Base-by-base conservation (phyloP, 2,888 invertebrate genomes). In the Cryptocheilus praepositus region DNA sequence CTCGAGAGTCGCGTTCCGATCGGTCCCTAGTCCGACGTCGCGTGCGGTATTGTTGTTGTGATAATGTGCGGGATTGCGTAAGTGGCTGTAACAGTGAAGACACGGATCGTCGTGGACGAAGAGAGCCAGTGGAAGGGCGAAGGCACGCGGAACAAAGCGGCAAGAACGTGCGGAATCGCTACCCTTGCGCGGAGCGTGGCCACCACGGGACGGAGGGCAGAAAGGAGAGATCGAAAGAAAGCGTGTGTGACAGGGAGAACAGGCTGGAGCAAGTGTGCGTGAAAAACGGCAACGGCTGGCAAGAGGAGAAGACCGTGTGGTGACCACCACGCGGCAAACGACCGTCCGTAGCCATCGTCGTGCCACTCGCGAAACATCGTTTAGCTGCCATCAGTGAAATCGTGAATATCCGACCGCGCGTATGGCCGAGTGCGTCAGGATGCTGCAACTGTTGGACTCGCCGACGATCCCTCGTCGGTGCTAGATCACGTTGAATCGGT, bases 41-140 rank as follows among this genome's bases (percentile, higher is more conserved):
- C 49, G 49, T 18, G 16, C 36, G 51, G 43, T 67, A 62, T 71
- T 70, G 77, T 76, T 69, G 22, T 74, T 77, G 77, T 77, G 77
- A 77, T 77, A 77, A 77, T 77, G 77, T 77, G 77, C 64, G 36
- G 76, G 81, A 82, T 85, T 85, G 83, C 82, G 76, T 81, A 81
- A 85, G 84, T 85, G 84, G 77, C 73, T n/a, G 49, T 49, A 49
- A 77, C 72, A 71, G 75, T 71, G 79, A 49, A 49, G n/a, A 49
- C n/a, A 16, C 49, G 16, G 36, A 36, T 25, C 25, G 25, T 25
- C 25, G 13, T 2, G 16, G 16, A 18, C 49, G 49, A 13, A 4
- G 16, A 18, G 16, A 4, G 2, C 18, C 16, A n/a, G 11, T 18
- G 4, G 49, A n/a, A 18, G 49, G 18, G 15, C 36, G 36, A 18